Percentiles rank a stretch among this genome's conserved stretches.
Evolutionary conservation across 1,140 invertebrate genomes (phyloP).

Genomic region (Theocolax elegans): DNA sequence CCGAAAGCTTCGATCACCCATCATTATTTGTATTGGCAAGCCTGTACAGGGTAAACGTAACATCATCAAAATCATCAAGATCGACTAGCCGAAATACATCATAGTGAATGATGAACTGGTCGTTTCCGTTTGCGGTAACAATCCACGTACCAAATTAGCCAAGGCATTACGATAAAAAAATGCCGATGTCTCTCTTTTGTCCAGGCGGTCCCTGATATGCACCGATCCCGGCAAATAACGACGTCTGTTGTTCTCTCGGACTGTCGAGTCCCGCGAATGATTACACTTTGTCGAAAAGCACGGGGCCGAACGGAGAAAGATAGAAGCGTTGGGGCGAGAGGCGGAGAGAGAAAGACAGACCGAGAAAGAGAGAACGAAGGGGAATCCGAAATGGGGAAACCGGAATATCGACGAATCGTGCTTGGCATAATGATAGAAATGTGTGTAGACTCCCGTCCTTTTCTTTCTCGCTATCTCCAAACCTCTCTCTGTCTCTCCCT

Average conservation of each 20-base stretch:
- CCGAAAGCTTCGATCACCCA: too few species aligned
- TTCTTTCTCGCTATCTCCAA: not conserved
- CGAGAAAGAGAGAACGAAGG: conserved; percentile 6
- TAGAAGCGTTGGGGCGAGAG: conserved; percentile 15
- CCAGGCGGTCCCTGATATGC: not conserved
- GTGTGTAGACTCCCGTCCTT: conserved; percentile 25
- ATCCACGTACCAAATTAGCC: conserved; percentile 26
- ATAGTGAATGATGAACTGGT: not conserved
- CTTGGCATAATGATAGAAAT: conserved; percentile 50
- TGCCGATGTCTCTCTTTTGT: conserved; percentile 9
- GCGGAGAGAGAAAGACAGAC: not conserved
- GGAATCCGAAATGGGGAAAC: conserved; percentile 48
- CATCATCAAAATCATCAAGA: not conserved
- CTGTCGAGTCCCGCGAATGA: conserved; percentile 5
- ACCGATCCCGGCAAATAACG: conserved; percentile 25
- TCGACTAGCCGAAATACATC: not conserved
- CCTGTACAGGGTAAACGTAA: too few species aligned
- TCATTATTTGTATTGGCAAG: too few species aligned
- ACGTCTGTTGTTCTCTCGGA: conserved; percentile 20
- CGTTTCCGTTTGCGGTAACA: too few species aligned
- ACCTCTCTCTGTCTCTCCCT: not conserved
- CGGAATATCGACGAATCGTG: conserved; percentile 51
- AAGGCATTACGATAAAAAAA: conserved; percentile 9
- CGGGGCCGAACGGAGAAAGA: conserved; percentile 1
- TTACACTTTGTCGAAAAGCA: conserved; percentile 6